These are phyloP conservation scores for Nemotelus nigrinus DNA, from an alignment of 2,888 invertebrate species.

Conservation along the genomic window DNA sequence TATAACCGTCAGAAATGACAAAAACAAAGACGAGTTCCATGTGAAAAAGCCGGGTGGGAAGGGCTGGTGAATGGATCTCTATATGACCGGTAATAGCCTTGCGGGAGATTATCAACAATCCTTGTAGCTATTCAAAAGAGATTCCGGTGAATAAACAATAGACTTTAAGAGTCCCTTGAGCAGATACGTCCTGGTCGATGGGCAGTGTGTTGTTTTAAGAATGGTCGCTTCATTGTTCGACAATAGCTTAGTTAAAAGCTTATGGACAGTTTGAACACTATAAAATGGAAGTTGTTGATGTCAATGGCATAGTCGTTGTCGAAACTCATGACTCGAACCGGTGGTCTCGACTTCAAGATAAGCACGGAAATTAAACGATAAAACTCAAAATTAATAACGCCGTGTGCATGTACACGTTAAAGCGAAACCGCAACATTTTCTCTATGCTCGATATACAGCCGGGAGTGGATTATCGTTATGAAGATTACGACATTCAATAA, in stretches of 20 bases:
- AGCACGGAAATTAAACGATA: not conserved
- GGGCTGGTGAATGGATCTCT: not conserved
- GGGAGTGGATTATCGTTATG: too few species aligned
- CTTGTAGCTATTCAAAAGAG: constrained; percentile 37
- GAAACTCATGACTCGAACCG: too few species aligned
- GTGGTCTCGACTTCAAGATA: too few species aligned
- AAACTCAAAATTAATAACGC: not conserved
- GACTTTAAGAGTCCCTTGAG: constrained; percentile 28
- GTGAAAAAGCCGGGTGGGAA: not conserved
- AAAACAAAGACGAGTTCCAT: constrained; percentile 14
- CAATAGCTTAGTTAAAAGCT: not conserved
- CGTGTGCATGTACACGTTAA: not conserved
- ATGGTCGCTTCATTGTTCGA: constrained; percentile 3
- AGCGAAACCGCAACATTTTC: too few species aligned
- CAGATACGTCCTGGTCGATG: constrained; percentile 15
- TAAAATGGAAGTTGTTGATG: not conserved
- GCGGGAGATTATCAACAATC: constrained; percentile 49
- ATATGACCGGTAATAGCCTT: constrained; percentile 30
- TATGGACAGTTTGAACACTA: not conserved
- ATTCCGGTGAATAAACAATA: constrained; percentile 33
- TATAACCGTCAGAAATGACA: constrained; percentile 30
- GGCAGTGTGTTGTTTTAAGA: constrained; percentile 3
- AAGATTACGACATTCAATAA: too few species aligned
- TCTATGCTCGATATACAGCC: too few species aligned
- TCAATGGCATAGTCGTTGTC: too few species aligned